Base-by-base conservation (phyloP, 2,888 invertebrate genomes). In the Petrolisthes cinctipes region DNA sequence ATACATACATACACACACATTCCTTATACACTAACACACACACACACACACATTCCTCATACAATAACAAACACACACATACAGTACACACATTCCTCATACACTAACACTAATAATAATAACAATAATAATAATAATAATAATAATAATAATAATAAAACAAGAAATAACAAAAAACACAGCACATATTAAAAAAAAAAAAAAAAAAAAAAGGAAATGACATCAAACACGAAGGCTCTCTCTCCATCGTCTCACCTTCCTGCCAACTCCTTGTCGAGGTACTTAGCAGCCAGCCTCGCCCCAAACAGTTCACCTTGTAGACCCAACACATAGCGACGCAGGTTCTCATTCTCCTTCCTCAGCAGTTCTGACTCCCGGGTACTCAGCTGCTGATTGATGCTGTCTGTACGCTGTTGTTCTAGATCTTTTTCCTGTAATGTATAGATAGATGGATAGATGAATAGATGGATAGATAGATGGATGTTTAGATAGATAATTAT, bases 251-350 rank as follows among this genome's bases (percentile, higher is more conserved):
- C 37, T 37, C 91, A 94, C 94, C 94, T 93, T 90, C 94, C 94
- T 61, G 96, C 96, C 88, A 97, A 93, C 92, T 97, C 96, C 92
- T 97, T 97, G 93, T 97, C 97, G 91, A 97, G 93, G 92, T 97
- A 97, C 92, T 96, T 96, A 14, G 97, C 96, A 11, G 97, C 97
- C 91, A 97, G 93, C 92, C 96, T 95, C 17, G 97, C 96, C 73
- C 97, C 97, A 92, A 96, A 97, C 7, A 97, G 95, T 93, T 97
- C 97, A 20, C 96, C 96, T 92, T 97, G 96, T 82, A 97, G 93
- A 4, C 96, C 95, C 37, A 96, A 94, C 86, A 96, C 94, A 78
- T 96, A 95, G 92, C 95, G 95, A 82, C 96, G 93, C 66, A 97
- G 93, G 9, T 95, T 94, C 53, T 94, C 94, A 92, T 96, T 96